Evolutionary conservation across 2,113 vertebrate species (phyloP).

Genomic region (Grantiella picta): DNA sequence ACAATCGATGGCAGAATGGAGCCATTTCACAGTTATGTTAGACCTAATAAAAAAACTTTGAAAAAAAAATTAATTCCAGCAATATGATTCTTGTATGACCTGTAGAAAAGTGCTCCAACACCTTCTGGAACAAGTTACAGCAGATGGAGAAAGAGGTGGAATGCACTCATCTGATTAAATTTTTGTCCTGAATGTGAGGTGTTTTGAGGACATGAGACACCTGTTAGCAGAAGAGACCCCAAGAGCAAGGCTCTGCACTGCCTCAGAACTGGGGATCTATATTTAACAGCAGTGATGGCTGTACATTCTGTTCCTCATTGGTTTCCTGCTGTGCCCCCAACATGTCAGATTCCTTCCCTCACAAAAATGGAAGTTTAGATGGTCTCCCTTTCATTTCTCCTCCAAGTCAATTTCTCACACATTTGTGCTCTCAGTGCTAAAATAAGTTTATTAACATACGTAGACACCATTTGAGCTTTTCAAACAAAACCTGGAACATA

Average conservation of each 20-base stretch:
- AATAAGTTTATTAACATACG: neutral
- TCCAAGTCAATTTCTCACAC: neutral
- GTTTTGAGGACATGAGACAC: neutral
- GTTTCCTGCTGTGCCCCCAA: conserved; percentile 22
- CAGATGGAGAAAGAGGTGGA: neutral
- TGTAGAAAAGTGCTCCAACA: neutral
- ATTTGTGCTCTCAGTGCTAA: neutral
- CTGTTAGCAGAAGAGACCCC: neutral
- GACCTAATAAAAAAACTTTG: neutral
- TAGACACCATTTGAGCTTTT: neutral
- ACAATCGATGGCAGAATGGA: neutral
- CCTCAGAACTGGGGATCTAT: neutral
- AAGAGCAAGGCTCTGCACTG: neutral
- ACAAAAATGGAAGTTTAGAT: conserved; percentile 6
- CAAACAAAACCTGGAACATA: neutral
- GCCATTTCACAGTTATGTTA: neutral
- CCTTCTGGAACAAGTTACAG: neutral
- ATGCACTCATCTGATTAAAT: neutral
- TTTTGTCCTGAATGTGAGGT: neutral
- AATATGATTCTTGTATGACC: neutral
- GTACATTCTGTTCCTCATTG: conserved; percentile 24
- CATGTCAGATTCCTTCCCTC: neutral
- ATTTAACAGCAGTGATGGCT: neutral
- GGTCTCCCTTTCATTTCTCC: conserved; percentile 7
- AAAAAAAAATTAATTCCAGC: neutral